Evolutionary conservation across 2,888 invertebrate genomes (phyloP).

Genomic region (Bellardia bayeri): DNA sequence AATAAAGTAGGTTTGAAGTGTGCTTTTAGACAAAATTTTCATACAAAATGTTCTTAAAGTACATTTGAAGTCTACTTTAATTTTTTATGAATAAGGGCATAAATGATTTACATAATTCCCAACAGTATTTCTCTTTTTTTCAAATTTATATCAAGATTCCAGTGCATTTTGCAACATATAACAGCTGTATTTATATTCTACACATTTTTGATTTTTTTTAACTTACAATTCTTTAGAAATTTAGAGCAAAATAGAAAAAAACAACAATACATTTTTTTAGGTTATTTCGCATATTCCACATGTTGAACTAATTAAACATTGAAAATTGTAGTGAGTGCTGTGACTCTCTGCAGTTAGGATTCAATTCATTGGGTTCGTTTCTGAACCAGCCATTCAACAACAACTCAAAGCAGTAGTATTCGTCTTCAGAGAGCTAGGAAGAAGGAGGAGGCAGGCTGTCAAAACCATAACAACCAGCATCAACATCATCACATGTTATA

Average conservation of each 20-base stretch:
- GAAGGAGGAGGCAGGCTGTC: not conserved
- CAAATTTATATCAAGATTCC: too few relatives aligned
- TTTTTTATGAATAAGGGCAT: too few relatives aligned
- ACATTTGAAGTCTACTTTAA: too few relatives aligned
- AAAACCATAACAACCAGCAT: conserved; percentile 24
- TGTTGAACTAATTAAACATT: conserved; percentile 67
- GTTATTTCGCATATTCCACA: conserved; percentile 50
- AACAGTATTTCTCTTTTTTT: too few relatives aligned
- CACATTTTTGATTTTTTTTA: not conserved
- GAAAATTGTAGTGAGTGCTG: not conserved
- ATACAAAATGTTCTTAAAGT: too few relatives aligned
- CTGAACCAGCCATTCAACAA: not conserved
- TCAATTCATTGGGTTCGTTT: conserved; percentile 1
- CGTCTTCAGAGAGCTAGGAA: not conserved
- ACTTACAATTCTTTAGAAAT: not conserved
- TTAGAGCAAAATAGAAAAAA: not conserved
- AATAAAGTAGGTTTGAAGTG: too few relatives aligned
- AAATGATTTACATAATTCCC: too few relatives aligned
- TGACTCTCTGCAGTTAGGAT: not conserved
- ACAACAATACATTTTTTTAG: conserved; percentile 6
- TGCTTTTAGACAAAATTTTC: too few relatives aligned
- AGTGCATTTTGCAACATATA: too few relatives aligned
- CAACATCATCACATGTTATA: conserved; percentile 39
- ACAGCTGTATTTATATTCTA: too few relatives aligned
- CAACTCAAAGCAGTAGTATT: not conserved